Conservation (phyloP, 2,113 vertebrate species). For the Hyla sarda region DNA sequence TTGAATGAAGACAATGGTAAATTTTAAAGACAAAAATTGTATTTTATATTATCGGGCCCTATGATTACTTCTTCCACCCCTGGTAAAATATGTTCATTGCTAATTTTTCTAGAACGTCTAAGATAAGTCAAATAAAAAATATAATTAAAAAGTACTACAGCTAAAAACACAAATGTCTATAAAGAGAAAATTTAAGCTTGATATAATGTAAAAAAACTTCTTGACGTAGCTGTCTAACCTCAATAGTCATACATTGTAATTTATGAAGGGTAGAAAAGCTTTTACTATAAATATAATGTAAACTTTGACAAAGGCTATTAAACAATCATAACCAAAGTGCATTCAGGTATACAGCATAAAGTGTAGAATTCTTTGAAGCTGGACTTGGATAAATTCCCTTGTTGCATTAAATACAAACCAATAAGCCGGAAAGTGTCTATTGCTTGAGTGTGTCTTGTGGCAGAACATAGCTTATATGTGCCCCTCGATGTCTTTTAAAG, state of each 20-base stretch:
- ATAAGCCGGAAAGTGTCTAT: conserved; percentile 20
- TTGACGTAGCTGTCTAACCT: neutral
- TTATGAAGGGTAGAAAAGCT: neutral
- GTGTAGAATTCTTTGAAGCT: neutral
- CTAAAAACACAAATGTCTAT: neutral
- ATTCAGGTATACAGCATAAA: neutral
- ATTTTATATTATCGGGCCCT: too few species aligned
- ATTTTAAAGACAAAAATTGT: too few species aligned
- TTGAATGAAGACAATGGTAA: too few species aligned
- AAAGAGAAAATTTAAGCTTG: neutral
- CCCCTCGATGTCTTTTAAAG: conserved; percentile 32
- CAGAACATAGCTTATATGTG: conserved; percentile 11
- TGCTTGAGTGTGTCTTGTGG: conserved; percentile 4
- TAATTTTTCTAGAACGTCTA: neutral
- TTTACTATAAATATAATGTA: conserved; percentile 10
- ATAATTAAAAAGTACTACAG: neutral
- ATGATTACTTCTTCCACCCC: too few species aligned
- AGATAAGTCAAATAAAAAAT: neutral
- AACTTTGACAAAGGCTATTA: conserved; percentile 38
- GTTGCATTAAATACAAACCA: conserved; percentile 26
- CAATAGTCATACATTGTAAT: neutral
- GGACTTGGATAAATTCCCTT: conserved; percentile 8
- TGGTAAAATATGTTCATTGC: neutral
- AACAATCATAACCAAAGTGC: conserved; percentile 29
- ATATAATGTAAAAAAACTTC: neutral